Conservation (phyloP, 2,888 invertebrate genomes). For the Tubulanus polymorphus region DNA sequence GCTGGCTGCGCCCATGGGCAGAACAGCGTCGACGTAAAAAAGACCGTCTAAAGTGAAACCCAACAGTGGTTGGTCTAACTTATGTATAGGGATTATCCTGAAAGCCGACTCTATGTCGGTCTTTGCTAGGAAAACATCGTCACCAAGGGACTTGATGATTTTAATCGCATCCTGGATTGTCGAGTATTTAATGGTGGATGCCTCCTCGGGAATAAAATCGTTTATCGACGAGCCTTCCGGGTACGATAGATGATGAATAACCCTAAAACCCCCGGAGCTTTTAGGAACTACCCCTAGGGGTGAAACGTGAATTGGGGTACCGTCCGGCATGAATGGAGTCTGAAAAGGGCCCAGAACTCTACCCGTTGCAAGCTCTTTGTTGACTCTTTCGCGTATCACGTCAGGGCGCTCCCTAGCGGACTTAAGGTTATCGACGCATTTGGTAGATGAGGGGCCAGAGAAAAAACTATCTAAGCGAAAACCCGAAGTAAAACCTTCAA, state of each 20-base stretch:
- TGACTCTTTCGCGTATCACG: background rate
- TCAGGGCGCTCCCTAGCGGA: background rate
- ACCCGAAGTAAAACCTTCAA: background rate
- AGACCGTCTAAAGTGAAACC: slow-evolving; percentile 11
- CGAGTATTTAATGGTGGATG: slow-evolving; percentile 7
- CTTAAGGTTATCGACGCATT: no score
- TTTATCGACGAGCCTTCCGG: slow-evolving; percentile 11
- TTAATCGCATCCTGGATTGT: slow-evolving; percentile 11
- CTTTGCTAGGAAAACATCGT: slow-evolving; percentile 4
- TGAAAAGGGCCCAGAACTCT: background rate
- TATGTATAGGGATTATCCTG: slow-evolving; percentile 10
- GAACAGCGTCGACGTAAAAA: slow-evolving; percentile 11
- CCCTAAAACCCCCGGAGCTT: slow-evolving; percentile 3
- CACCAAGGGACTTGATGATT: background rate
- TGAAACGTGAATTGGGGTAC: no score
- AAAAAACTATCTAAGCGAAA: background rate
- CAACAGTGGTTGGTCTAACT: slow-evolving; percentile 7
- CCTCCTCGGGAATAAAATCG: slow-evolving; percentile 9
- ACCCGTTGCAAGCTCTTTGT: background rate
- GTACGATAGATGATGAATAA: slow-evolving; percentile 16
- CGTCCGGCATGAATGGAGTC: no score
- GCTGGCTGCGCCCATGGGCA: slow-evolving; percentile 11
- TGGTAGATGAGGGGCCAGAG: background rate
- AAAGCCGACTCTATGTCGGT: slow-evolving; percentile 13
- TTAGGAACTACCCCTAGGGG: no score